Conservation (phyloP, 2,113 vertebrate genomes). For the Synchiropus splendidus region DNA sequence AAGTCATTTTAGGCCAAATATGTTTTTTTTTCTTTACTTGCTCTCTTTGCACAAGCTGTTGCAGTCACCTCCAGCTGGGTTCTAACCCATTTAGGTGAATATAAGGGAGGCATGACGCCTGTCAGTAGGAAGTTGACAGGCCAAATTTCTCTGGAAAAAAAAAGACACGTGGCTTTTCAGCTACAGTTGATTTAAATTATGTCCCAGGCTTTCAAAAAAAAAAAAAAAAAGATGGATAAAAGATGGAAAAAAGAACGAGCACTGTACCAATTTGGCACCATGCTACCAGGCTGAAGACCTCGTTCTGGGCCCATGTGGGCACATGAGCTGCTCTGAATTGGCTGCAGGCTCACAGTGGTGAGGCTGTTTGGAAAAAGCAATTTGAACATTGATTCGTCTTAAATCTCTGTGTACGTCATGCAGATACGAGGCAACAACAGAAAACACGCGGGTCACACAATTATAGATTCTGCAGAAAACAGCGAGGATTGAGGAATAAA, state of each 20-base stretch:
- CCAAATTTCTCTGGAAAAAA: constrained; percentile 41
- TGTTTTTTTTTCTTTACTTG: constrained; percentile 24
- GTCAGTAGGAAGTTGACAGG: constrained; percentile 37
- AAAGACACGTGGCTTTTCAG: constrained; percentile 31
- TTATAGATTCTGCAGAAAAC: no score
- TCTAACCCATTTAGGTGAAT: constrained; percentile 48
- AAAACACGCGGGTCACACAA: constrained; percentile 10
- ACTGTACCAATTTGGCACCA: no score
- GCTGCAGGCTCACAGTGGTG: constrained; percentile 37
- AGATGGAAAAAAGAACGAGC: no score
- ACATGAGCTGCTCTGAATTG: constrained; percentile 50
- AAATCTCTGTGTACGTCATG: constrained; percentile 23
- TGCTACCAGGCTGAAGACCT: constrained; percentile 35
- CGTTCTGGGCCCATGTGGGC: constrained; percentile 45
- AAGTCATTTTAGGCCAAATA: no score
- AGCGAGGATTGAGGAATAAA: no score
- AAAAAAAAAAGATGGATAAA: constrained; percentile 36
- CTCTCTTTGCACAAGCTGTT: constrained; percentile 19
- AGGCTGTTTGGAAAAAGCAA: constrained; percentile 44
- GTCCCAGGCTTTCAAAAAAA: constrained; percentile 30
- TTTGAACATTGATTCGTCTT: no score
- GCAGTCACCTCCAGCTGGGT: constrained; percentile 36
- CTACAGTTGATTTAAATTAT: constrained; percentile 36
- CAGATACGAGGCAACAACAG: constrained; percentile 18
- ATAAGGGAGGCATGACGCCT: constrained; percentile 30